phyloP scores from a whole-genome alignment of 2,113 vertebrate species.

The Brachypodius melanocephalos region DNA sequence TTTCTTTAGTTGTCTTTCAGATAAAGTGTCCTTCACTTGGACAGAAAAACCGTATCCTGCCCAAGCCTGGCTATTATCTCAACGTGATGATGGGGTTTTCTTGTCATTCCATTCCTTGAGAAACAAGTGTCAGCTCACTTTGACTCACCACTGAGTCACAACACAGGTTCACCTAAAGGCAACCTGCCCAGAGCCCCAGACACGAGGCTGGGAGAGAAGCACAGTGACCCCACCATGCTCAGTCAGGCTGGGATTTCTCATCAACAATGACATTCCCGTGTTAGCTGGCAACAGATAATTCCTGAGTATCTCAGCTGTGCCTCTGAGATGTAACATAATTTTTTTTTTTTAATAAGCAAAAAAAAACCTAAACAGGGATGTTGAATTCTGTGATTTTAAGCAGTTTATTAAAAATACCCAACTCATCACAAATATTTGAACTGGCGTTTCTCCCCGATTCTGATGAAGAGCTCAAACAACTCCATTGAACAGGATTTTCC shows the following conservation, averaged over 20 bases:
- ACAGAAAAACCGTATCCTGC: not conserved
- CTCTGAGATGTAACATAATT: not conserved
- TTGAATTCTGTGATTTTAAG: not conserved
- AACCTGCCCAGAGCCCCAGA: not conserved
- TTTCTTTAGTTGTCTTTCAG: not conserved
- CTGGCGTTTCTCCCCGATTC: not conserved
- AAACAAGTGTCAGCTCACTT: not conserved
- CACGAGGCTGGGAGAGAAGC: accelerated
- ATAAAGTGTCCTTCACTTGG: not conserved
- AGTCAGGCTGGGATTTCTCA: not conserved
- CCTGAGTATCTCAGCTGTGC: not conserved
- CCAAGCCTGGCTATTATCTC: not conserved
- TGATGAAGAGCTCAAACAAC: not conserved
- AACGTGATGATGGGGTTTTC: not conserved
- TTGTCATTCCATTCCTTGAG: not conserved
- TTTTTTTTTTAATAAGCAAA: not conserved
- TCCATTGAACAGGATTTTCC: not conserved
- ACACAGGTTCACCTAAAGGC: not conserved
- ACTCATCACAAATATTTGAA: not conserved
- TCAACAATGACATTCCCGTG: accelerated
- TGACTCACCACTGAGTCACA: not conserved
- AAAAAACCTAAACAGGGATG: not conserved
- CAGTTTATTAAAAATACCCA: accelerated
- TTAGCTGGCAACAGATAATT: not conserved
- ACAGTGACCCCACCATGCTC: not conserved